Percentiles rank a stretch among this genome's conserved stretches.
These are phyloP conservation scores for Scylla paramamosain DNA, from an alignment of 1,140 invertebrate genomes.

Conservation along the genomic window DNA sequence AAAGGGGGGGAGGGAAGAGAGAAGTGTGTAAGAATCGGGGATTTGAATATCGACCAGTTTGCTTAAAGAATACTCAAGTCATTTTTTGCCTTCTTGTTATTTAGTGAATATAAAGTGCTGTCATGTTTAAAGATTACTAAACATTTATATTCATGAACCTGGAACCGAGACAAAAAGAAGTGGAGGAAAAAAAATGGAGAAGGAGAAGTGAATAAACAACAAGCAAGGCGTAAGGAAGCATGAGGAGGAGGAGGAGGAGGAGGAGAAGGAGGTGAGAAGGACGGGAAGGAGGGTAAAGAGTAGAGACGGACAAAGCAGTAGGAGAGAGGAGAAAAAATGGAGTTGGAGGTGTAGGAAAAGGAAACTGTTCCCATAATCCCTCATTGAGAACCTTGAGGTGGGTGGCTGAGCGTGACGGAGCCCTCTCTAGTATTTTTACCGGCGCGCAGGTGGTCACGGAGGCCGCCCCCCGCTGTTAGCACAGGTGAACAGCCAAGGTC, in stretches of 20 bases:
- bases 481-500: conserved; percentile 58
- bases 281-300: too few relatives aligned
- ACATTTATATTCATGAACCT: too few relatives aligned
- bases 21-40: background rate
- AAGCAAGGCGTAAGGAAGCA: background rate
- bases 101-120: too few relatives aligned
- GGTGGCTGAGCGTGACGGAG: background rate
- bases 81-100: too few relatives aligned
- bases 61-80: too few relatives aligned
- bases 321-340: too few relatives aligned
- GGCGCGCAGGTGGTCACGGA: conserved; percentile 50
- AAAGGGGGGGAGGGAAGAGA: background rate
- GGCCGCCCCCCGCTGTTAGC: conserved; percentile 39
- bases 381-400: conserved; percentile 46
- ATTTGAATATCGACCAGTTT: too few relatives aligned
- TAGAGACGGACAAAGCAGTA: too few relatives aligned
- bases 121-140: too few relatives aligned
- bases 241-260: too few relatives aligned
- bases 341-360: background rate
- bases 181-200: background rate
- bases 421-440: conserved; percentile 34
- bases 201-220: background rate
- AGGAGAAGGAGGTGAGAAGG: too few relatives aligned
- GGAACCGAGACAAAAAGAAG: too few relatives aligned
- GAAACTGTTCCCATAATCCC: background rate